Evolutionary conservation across 2,113 vertebrate species (phyloP).

Genomic region (Zootoca vivipara): DNA sequence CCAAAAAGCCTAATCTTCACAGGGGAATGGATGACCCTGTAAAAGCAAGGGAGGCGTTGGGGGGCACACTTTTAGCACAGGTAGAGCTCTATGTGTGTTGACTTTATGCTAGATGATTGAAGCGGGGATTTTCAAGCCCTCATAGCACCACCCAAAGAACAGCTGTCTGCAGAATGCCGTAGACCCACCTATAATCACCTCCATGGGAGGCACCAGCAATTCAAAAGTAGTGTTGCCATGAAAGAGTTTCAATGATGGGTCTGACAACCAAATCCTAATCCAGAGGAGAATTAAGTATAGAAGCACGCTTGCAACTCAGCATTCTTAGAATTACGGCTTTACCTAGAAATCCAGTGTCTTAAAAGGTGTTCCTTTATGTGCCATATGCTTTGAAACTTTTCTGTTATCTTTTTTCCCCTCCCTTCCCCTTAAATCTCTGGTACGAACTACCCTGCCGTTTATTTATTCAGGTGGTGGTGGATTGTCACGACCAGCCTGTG

Average conservation of each 20-base stretch:
- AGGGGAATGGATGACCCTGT: neutral
- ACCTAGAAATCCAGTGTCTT: neutral
- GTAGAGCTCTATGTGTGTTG: neutral
- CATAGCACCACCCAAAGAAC: neutral
- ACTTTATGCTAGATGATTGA: neutral
- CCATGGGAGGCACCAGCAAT: neutral
- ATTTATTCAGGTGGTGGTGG: conserved; percentile 68
- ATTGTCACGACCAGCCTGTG: conserved; percentile 68
- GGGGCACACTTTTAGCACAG: neutral
- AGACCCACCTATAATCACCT: neutral
- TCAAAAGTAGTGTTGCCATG: neutral
- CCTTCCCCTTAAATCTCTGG: neutral
- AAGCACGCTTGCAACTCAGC: neutral
- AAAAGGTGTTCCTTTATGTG: neutral
- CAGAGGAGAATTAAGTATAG: neutral
- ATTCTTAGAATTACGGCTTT: neutral
- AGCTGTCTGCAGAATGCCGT: neutral
- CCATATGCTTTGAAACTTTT: neutral
- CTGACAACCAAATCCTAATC: neutral
- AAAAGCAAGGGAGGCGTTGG: neutral
- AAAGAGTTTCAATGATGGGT: neutral
- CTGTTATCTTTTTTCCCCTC: accelerated
- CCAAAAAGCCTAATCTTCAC: neutral
- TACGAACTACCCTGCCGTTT: conserved; percentile 28
- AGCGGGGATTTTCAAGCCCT: neutral